These are phyloP conservation scores for Pterobdella sp. DNA, from an alignment of 2,888 invertebrate species.

Conservation along the genomic window DNA sequence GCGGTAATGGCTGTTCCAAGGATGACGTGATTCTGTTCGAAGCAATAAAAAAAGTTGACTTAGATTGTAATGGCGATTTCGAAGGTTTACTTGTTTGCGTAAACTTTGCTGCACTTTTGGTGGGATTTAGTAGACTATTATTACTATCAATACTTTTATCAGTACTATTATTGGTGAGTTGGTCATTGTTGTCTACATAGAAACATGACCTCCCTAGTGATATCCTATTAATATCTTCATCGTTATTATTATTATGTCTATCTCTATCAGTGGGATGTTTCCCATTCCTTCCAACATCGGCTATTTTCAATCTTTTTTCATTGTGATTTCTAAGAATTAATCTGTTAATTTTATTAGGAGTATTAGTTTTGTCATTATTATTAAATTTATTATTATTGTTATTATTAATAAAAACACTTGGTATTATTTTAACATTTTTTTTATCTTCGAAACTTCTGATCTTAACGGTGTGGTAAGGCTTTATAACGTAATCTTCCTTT, in stretches of 20 bases:
- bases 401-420: background rate
- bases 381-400: background rate
- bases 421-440: background rate
- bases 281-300: no score
- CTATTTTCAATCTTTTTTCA: no score
- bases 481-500: background rate
- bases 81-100: no score
- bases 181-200: background rate
- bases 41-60: background rate
- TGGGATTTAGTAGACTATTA: background rate
- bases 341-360: background rate
- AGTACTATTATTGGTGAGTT: background rate
- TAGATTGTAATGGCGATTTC: background rate
- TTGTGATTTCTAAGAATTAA: no score
- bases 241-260: background rate
- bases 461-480: background rate
- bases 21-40: background rate
- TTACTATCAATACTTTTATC: background rate
- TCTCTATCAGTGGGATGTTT: background rate
- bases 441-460: background rate
- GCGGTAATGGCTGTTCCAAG: background rate
- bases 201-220: conserved; percentile 5
- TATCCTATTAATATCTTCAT: background rate
- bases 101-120: background rate
- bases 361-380: background rate